Evolutionary conservation across 2,888 invertebrate species (phyloP).

Genomic region (Ellobium chinense): DNA sequence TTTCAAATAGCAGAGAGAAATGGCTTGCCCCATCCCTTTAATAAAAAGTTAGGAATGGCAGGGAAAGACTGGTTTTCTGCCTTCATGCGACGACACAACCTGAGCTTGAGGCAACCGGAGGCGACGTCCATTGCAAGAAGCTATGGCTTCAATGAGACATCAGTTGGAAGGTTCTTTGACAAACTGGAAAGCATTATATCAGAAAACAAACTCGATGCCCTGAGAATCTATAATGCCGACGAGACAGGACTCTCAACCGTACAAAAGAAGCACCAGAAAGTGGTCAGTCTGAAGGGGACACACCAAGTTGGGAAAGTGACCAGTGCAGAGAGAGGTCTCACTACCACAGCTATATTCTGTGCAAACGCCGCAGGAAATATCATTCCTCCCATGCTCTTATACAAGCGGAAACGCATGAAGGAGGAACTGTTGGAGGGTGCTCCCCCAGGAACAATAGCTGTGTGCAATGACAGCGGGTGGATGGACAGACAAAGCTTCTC

Average conservation of each 20-base stretch:
- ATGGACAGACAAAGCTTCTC: not conserved
- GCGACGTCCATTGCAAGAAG: constrained; percentile 12
- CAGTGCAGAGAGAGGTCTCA: not conserved
- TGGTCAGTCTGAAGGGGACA: not conserved
- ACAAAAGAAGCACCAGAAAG: not conserved
- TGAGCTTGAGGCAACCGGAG: constrained; percentile 21
- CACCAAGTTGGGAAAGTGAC: not conserved
- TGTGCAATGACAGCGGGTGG: constrained; percentile 1
- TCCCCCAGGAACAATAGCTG: not conserved
- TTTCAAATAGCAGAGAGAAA: constrained; percentile 18
- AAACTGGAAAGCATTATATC: not conserved
- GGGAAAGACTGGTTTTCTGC: not conserved
- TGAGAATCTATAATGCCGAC: not conserved
- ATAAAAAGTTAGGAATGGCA: not conserved
- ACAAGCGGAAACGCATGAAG: not conserved
- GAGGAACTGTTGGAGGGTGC: not conserved
- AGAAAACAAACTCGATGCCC: not conserved
- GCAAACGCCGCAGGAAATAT: not conserved
- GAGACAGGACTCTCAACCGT: not conserved
- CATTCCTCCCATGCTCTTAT: not conserved
- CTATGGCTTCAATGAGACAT: constrained; percentile 18
- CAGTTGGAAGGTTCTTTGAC: constrained; percentile 3
- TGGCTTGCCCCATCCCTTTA: not conserved
- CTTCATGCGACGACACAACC: constrained; percentile 5
- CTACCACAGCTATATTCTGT: not conserved